Evolutionary conservation across 2,113 vertebrate species (phyloP).

Genomic region (Calonectris borealis): DNA sequence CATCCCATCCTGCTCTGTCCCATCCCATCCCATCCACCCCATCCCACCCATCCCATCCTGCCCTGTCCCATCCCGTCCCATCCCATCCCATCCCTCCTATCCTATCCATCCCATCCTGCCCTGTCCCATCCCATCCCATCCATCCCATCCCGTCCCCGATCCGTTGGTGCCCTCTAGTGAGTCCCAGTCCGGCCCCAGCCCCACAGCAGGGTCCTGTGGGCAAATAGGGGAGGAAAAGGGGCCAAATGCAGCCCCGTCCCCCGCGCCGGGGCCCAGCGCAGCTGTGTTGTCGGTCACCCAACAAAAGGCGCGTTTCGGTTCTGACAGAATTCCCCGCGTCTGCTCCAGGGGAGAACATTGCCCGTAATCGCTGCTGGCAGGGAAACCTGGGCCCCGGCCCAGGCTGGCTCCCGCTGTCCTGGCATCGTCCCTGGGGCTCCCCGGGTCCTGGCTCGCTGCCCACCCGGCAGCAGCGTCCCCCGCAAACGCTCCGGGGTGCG

Average conservation of each 20-base stretch:
- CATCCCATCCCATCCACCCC: not conserved
- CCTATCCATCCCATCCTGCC: too few relatives aligned
- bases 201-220: not conserved
- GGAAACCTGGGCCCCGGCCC: not conserved
- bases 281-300: not conserved
- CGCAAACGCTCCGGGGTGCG: too few relatives aligned
- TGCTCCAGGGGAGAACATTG: not conserved
- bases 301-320: not conserved
- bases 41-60: not conserved
- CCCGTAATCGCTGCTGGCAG: constrained; percentile 8
- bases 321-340: not conserved
- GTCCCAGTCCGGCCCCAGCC: not conserved
- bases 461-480: not conserved
- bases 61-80: too few relatives aligned
- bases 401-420: not conserved
- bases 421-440: not conserved
- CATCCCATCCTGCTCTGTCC: too few relatives aligned
- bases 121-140: too few relatives aligned
- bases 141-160: not conserved
- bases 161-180: constrained; percentile 53
- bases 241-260: not conserved
- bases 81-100: not conserved
- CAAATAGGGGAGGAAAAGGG: not conserved
- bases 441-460: not conserved
- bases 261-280: not conserved